These are phyloP conservation scores for Tauraco erythrolophus DNA, from an alignment of 2,113 vertebrate genomes.

Conservation along the genomic window DNA sequence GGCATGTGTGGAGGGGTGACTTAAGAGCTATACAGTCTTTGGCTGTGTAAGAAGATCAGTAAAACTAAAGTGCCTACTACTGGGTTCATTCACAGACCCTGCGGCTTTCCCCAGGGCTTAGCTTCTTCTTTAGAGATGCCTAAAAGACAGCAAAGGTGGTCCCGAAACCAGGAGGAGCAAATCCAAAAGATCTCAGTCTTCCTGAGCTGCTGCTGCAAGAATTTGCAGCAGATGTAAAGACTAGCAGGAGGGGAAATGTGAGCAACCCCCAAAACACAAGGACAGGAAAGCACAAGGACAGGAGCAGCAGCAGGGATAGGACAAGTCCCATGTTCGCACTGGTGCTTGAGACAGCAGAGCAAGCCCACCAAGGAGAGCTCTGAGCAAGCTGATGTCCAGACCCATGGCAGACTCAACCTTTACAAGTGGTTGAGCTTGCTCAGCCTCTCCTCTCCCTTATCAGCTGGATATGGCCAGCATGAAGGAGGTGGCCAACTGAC, in stretches of 20 bases:
- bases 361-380: not conserved
- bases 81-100: not conserved
- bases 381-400: not conserved
- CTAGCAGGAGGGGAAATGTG: not conserved
- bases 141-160: not conserved
- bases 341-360: not conserved
- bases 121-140: not conserved
- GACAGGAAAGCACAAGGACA: not conserved
- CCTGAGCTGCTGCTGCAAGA: not conserved
- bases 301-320: not conserved
- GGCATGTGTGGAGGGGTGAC: not conserved
- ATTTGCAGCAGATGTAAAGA: not conserved
- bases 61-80: not conserved
- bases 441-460: not conserved
- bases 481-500: not conserved
- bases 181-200: not conserved
- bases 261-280: not conserved
- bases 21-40: not conserved
- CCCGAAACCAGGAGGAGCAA: not conserved
- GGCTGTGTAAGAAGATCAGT: not conserved
- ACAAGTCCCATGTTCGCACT: rapidly evolving
- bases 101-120: not conserved
- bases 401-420: not conserved
- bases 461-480: not conserved
- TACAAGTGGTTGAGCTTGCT: not conserved